phyloP scores from a whole-genome alignment of 2,888 invertebrate species.

The Agrotis ipsilon region DNA sequence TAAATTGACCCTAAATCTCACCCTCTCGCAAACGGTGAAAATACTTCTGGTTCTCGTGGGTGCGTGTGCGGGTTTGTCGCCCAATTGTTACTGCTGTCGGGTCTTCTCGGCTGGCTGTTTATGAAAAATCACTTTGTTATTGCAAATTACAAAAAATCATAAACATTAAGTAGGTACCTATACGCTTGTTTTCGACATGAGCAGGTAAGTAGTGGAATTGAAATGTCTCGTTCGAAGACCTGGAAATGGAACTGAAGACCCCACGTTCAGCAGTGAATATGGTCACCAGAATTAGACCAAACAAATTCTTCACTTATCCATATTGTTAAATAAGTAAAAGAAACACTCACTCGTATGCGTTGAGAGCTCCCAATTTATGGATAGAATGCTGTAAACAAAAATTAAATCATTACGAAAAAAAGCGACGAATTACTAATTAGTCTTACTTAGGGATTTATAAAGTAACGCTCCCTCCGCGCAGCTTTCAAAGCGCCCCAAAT shows the following conservation, averaged over 20 bases:
- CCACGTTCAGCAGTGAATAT: neutral
- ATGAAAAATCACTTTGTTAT: slow-evolving; percentile 3
- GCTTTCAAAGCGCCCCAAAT: neutral
- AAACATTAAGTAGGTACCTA: neutral
- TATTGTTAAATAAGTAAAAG: neutral
- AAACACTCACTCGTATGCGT: slow-evolving; percentile 81
- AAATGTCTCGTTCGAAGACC: no score
- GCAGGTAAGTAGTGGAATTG: neutral
- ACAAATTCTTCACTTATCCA: neutral
- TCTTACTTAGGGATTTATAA: no score
- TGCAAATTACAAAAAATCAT: neutral
- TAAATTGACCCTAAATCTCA: no score
- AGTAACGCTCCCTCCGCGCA: no score
- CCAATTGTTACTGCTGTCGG: slow-evolving; percentile 63
- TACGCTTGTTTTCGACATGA: neutral
- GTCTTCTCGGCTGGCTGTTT: slow-evolving; percentile 66
- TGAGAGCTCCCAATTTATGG: slow-evolving; percentile 76
- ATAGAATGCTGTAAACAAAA: slow-evolving; percentile 77
- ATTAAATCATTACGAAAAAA: neutral
- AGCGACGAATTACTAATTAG: neutral
- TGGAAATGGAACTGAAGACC: neutral
- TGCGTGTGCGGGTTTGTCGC: slow-evolving; percentile 58
- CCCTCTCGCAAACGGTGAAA: slow-evolving; percentile 66
- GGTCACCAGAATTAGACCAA: neutral
- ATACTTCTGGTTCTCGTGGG: slow-evolving; percentile 37